These are phyloP conservation scores for Megalopta genalis DNA, from an alignment of 1,140 invertebrate genomes.

Conservation along the genomic window DNA sequence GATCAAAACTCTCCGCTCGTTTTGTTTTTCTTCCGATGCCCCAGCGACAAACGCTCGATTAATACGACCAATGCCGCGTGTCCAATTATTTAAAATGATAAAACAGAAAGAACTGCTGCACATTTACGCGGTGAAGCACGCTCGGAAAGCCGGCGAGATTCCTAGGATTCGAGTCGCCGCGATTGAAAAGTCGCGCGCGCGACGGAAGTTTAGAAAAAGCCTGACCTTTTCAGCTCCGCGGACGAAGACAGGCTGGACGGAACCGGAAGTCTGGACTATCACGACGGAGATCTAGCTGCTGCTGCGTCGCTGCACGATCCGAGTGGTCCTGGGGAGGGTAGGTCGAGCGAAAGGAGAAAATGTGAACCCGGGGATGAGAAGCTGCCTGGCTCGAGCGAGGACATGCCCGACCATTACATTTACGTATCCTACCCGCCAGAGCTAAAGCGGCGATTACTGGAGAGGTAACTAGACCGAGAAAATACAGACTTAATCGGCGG, in stretches of 20 bases:
- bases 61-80: no score
- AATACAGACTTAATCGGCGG: neutral
- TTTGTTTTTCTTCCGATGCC: no score
- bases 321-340: slow-evolving; percentile 75
- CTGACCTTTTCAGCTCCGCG: slow-evolving; percentile 64
- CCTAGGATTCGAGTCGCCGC: no score
- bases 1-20: no score
- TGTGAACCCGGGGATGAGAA: slow-evolving; percentile 74
- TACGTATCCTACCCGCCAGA: slow-evolving; percentile 92
- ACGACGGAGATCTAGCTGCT: slow-evolving; percentile 66
- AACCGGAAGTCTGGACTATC: slow-evolving; percentile 72
- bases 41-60: no score
- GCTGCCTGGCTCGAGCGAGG: slow-evolving; percentile 65
- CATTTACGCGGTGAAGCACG: no score
- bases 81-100: no score
- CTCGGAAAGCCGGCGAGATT: no score
- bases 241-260: slow-evolving; percentile 74
- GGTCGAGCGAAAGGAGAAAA: slow-evolving; percentile 79
- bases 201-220: no score
- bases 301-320: slow-evolving; percentile 75
- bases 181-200: no score
- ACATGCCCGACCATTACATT: slow-evolving; percentile 86
- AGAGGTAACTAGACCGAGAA: slow-evolving; percentile 83
- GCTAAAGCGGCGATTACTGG: slow-evolving; percentile 88
- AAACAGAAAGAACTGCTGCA: no score